Conservation (phyloP, 2,113 vertebrate species). For the Eira barbara region DNA sequence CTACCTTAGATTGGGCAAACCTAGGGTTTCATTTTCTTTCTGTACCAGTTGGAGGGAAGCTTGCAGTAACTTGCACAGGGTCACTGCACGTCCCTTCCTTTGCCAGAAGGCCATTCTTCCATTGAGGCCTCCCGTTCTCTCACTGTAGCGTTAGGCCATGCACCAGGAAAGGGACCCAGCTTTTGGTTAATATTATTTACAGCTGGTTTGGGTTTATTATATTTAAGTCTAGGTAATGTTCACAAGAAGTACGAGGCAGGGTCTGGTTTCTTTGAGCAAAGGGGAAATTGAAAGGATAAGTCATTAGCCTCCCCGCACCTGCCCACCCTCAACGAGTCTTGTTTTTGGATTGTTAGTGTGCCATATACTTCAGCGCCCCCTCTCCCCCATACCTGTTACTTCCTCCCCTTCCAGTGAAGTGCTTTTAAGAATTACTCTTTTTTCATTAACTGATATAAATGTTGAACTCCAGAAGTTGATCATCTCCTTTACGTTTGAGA, state of each 20-base stretch:
- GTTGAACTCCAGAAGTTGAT: slow-evolving; percentile 36
- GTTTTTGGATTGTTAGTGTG: not conserved
- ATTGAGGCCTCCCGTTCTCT: not conserved
- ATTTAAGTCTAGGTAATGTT: slow-evolving; percentile 2
- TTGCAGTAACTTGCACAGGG: not conserved
- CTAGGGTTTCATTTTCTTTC: slow-evolving; percentile 40
- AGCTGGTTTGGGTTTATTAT: not conserved
- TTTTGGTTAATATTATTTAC: slow-evolving; percentile 41
- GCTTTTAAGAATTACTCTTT: slow-evolving; percentile 29
- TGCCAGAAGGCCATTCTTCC: not conserved
- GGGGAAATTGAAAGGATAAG: not conserved
- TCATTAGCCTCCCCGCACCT: not conserved
- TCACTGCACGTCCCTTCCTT: slow-evolving; percentile 7
- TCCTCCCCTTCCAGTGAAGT: not conserved
- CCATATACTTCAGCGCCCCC: not conserved
- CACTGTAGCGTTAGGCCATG: not conserved
- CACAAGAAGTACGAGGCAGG: slow-evolving; percentile 12
- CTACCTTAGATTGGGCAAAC: slow-evolving; percentile 1
- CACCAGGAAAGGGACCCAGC: not conserved
- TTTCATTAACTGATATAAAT: slow-evolving; percentile 25
- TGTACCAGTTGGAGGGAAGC: slow-evolving; percentile 26
- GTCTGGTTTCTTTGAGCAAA: not conserved
- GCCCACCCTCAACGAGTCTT: not conserved
- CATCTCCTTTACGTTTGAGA: slow-evolving; percentile 45
- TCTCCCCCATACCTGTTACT: not conserved